A percentile compares a stretch with the other conserved stretches of the same genome.
Evolutionary conservation across 2,888 invertebrate genomes (phyloP).

Genomic region (Chrysolina americana): DNA sequence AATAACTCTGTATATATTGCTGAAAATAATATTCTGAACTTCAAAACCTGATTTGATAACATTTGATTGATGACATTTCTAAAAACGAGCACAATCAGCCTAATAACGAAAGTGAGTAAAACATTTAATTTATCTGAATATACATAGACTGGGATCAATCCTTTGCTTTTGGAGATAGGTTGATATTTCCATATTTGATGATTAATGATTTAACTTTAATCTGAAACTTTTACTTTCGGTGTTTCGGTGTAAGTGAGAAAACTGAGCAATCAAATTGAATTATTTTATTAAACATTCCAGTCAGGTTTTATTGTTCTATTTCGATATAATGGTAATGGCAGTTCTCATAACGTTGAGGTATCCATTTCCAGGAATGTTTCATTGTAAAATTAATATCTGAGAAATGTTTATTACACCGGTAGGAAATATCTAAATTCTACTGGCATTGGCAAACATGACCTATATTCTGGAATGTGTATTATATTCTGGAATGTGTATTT

Average conservation of each 20-base stretch:
- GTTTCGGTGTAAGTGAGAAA: not conserved
- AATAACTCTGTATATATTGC: too few species aligned
- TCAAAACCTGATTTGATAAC: too few species aligned
- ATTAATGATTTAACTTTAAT: not conserved
- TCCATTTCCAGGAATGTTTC: not conserved
- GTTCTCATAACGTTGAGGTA: not conserved
- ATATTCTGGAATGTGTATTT: not conserved
- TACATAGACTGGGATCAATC: too few species aligned
- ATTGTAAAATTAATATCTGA: slow-evolving; percentile 10
- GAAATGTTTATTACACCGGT: not conserved
- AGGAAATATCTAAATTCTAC: not conserved
- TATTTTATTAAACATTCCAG: not conserved
- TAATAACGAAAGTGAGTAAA: slow-evolving; percentile 29
- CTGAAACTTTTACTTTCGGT: not conserved
- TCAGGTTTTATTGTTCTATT: not conserved
- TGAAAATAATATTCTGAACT: too few species aligned
- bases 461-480: too few species aligned
- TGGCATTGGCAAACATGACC: not conserved
- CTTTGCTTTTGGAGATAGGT: not conserved
- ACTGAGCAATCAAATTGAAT: not conserved
- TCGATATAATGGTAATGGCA: not conserved
- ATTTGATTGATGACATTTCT: too few species aligned
- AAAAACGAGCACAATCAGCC: slow-evolving; percentile 40
- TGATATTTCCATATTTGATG: not conserved
- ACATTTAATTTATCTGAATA: slow-evolving; percentile 8